phyloP scores from a whole-genome alignment of 2,113 vertebrate species.

The Amphiprion percula region DNA sequence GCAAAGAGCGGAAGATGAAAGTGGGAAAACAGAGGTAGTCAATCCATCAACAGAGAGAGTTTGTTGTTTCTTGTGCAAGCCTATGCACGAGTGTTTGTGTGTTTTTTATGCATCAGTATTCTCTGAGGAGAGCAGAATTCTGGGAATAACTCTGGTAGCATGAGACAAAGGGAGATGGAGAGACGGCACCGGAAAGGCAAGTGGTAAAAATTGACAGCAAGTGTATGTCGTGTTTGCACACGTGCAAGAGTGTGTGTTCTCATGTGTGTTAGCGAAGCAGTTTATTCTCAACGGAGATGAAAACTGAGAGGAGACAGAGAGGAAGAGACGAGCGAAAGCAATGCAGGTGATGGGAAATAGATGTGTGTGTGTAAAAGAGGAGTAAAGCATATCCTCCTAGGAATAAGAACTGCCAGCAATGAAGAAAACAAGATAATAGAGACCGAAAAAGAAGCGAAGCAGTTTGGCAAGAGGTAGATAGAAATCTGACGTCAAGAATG shows the following conservation, averaged over 20 bases:
- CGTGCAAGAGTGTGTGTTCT: slow-evolving; percentile 1
- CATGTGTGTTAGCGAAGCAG: slow-evolving; percentile 4
- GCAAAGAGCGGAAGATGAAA: background rate
- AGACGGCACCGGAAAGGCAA: background rate
- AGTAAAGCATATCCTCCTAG: background rate
- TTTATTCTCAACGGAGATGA: slow-evolving; percentile 20
- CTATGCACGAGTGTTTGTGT: background rate
- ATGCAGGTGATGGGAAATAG: slow-evolving; percentile 2
- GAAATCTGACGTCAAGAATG: background rate
- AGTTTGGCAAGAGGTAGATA: background rate
- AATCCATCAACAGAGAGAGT: slow-evolving; percentile 9
- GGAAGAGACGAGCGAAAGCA: slow-evolving; percentile 13
- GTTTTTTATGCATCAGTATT: background rate
- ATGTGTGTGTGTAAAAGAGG: background rate
- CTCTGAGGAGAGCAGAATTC: slow-evolving; percentile 17
- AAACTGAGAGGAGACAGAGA: slow-evolving; percentile 18
- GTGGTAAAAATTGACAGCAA: slow-evolving; percentile 20
- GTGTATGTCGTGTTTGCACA: background rate
- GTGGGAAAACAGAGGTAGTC: background rate
- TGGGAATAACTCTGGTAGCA: slow-evolving; percentile 20
- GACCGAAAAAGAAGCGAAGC: background rate
- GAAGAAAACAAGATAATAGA: background rate
- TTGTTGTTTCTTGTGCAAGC: background rate
- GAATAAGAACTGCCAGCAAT: background rate
- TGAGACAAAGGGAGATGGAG: slow-evolving; percentile 3